These are phyloP conservation scores for Sphaerodactylus townsendi DNA, from an alignment of 2,113 vertebrate genomes.

Conservation along the genomic window DNA sequence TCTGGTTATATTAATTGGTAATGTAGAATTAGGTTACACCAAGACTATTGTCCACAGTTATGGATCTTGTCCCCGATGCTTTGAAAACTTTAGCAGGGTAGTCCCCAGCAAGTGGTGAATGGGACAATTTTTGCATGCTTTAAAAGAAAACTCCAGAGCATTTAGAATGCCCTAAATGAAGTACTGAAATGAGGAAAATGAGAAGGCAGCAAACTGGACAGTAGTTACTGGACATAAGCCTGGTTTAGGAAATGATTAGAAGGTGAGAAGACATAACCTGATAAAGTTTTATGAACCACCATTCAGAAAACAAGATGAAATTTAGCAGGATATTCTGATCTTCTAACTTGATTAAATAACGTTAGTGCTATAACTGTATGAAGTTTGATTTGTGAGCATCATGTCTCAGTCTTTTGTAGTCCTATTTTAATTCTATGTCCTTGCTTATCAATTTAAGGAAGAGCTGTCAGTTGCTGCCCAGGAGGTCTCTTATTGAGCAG, in stretches of 20 bases:
- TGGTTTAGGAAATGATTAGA: neutral
- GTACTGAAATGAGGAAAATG: neutral
- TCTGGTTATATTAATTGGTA: neutral
- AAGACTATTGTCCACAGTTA: neutral
- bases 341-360: neutral
- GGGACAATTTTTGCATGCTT: neutral
- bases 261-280: neutral
- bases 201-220: neutral
- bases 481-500: rapidly evolving
- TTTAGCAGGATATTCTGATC: neutral
- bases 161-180: neutral
- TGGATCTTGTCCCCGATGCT: neutral
- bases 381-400: neutral
- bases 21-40: neutral
- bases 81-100: neutral
- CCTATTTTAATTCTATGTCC: neutral
- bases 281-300: too few relatives aligned
- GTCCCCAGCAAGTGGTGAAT: neutral
- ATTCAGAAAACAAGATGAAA: neutral
- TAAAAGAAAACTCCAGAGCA: neutral
- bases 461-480: neutral
- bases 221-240: neutral
- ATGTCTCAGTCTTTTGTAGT: neutral
- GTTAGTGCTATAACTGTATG: neutral
- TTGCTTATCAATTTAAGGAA: neutral